Percentiles rank a stretch among this genome's conserved stretches.
Conservation (phyloP, 2,888 invertebrate species). For the Orthonevra nobilis region DNA sequence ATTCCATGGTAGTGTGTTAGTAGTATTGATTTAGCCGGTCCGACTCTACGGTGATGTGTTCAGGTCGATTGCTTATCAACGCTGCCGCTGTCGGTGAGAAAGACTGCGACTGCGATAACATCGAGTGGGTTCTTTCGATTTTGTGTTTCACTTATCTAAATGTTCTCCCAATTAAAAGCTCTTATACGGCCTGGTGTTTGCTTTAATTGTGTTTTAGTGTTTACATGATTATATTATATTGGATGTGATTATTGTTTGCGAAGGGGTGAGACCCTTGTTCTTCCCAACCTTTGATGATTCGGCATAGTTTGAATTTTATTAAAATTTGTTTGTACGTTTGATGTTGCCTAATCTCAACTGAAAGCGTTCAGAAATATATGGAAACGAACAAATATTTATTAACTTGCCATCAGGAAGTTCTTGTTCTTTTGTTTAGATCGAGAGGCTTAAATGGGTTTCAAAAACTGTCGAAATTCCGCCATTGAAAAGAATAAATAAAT, state of each 20-base stretch:
- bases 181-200: slow-evolving; percentile 28
- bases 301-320: not conserved
- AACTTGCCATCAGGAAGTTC: too few species aligned
- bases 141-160: slow-evolving; percentile 35
- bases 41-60: not conserved
- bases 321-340: too few species aligned
- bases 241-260: slow-evolving; percentile 11
- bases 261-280: not conserved
- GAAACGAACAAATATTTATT: too few species aligned
- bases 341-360: too few species aligned
- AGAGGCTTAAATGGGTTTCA: too few species aligned
- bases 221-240: slow-evolving; percentile 46
- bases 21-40: slow-evolving; percentile 9
- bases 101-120: slow-evolving; percentile 35
- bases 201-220: slow-evolving; percentile 51
- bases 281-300: slow-evolving; percentile 11
- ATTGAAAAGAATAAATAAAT: too few species aligned
- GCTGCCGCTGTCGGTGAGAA: slow-evolving; percentile 14
- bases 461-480: too few species aligned
- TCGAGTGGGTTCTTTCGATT: slow-evolving; percentile 32
- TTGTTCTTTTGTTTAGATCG: too few species aligned
- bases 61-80: slow-evolving; percentile 44
- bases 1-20: not conserved
- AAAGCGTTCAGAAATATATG: too few species aligned
- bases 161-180: slow-evolving; percentile 47